Base-by-base conservation (phyloP, 2,888 invertebrate species). In the Cremastobaeus sp. region DNA sequence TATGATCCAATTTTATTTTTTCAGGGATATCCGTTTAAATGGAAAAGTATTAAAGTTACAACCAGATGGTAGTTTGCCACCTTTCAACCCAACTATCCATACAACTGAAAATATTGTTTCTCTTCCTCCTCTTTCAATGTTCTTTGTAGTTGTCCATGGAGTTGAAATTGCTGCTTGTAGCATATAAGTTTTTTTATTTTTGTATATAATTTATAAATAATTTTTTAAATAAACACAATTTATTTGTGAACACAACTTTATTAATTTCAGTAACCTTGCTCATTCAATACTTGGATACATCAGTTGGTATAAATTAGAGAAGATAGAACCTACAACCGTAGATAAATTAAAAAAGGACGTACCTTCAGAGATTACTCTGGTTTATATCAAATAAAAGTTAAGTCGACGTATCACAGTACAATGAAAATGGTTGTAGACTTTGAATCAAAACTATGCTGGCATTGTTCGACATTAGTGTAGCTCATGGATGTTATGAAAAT, bases 111-210 rank as follows among this genome's bases (percentile, higher is more conserved):
- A 89, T 77, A 37, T 54, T 0, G 86, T 92, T 60, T 85, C 88
- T 17, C 88, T 93, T 87, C 92, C 92, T 3, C 90, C 91, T 43
- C 91, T 90, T 81, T 92, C 93, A 4, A 89, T 93, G 81, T 90
- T 89, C 37, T 93, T 93, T 86, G 91, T 92, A 90, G 89, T 92
- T 1, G 85, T 92, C 68, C 90, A 89, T 79, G 89, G 89, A 74
- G 86, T 79, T 78, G 81, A 79, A 87, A 88, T 83, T 57, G 68
- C 82, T 74, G 80, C 86, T 8, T 87, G 86, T 28, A 25, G n/a
- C 11, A 37, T 25, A 8, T 45, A 59, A 70, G n/a, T 17, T 1
- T 12, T 12, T 9, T 34, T 21, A 21, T 17, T 52, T 37, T 37
- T 20, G 11, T 20, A 20, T 3, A 3, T 2, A 20, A 11, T 39